A percentile compares a stretch with the other conserved stretches of the same genome.
phyloP scores from a whole-genome alignment of 2,888 invertebrate species.

The Tetragonula carbonaria region DNA sequence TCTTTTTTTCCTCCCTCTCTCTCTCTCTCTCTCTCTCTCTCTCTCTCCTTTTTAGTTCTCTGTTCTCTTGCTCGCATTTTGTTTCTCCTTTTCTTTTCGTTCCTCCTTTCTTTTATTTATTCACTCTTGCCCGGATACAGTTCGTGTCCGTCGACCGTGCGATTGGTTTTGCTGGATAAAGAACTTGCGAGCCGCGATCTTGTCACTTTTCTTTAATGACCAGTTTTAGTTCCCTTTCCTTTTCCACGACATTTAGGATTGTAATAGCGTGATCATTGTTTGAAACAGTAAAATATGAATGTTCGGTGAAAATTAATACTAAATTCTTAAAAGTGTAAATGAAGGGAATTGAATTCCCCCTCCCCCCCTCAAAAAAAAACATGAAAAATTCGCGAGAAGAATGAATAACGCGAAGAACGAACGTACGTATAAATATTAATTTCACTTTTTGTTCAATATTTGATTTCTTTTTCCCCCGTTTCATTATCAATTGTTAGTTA shows the following conservation, averaged over 20 bases:
- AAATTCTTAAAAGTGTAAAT: background rate
- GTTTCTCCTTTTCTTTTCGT: background rate
- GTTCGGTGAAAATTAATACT: background rate
- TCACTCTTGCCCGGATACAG: no score
- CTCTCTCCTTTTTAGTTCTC: background rate
- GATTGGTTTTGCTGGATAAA: background rate
- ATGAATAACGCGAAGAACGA: background rate
- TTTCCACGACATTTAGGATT: background rate
- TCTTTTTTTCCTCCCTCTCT: constrained; percentile 1
- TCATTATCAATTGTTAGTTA: background rate
- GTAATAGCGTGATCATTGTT: no score
- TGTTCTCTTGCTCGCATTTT: background rate
- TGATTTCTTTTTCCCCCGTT: background rate
- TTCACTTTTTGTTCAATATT: background rate
- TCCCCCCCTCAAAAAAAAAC: no score
- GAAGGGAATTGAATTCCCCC: background rate
- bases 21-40: no score
- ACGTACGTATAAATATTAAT: background rate
- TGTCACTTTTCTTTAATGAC: background rate
- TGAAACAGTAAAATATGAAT: background rate
- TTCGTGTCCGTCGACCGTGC: background rate
- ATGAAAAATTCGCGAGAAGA: no score
- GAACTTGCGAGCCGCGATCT: background rate
- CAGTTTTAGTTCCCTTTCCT: no score
- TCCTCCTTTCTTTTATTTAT: background rate